Evolutionary conservation across 2,888 invertebrate genomes (phyloP).

Genomic region (Steinernema hermaphroditum): DNA sequence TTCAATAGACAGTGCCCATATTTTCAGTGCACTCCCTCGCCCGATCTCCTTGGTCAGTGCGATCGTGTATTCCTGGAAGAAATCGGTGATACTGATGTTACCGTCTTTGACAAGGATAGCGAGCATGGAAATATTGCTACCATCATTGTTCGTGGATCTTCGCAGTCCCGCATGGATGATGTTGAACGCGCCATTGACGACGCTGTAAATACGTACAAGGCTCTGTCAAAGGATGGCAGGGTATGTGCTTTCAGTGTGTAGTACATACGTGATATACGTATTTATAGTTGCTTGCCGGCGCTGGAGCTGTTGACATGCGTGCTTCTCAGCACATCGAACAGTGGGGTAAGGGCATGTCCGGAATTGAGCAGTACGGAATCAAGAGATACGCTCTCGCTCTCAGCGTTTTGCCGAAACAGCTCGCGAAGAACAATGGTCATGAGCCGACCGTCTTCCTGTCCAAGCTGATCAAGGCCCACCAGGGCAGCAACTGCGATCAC

Average conservation of each 20-base stretch:
- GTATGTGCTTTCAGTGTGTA: conserved; percentile 35
- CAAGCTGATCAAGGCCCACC: conserved; percentile 89
- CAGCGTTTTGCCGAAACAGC: conserved; percentile 84
- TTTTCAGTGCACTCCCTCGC: conserved; percentile 76
- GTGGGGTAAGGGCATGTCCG: conserved; percentile 77
- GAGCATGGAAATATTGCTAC: conserved; percentile 86
- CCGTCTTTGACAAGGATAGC: conserved; percentile 85
- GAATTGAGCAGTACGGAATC: conserved; percentile 93
- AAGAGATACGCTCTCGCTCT: conserved; percentile 84
- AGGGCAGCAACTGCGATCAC: conserved; percentile 78
- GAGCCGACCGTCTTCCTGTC: conserved; percentile 76
- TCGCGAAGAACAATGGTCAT: conserved; percentile 91
- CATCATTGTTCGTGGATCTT: conserved; percentile 89
- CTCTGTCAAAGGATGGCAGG: conserved; percentile 75
- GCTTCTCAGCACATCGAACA: conserved; percentile 82
- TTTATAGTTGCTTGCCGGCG: conserved; percentile 79
- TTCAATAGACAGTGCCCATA: neutral
- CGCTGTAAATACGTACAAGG: conserved; percentile 97
- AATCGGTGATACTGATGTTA: conserved; percentile 89
- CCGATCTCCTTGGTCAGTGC: conserved; percentile 88
- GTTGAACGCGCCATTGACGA: conserved; percentile 97
- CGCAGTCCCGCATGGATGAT: conserved; percentile 97
- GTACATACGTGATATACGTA: conserved; percentile 56
- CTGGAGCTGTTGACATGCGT: conserved; percentile 92
- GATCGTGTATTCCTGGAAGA: conserved; percentile 87